These are phyloP conservation scores for Fissipunctia ypsillon DNA, from an alignment of 2,888 invertebrate genomes.

Conservation along the genomic window DNA sequence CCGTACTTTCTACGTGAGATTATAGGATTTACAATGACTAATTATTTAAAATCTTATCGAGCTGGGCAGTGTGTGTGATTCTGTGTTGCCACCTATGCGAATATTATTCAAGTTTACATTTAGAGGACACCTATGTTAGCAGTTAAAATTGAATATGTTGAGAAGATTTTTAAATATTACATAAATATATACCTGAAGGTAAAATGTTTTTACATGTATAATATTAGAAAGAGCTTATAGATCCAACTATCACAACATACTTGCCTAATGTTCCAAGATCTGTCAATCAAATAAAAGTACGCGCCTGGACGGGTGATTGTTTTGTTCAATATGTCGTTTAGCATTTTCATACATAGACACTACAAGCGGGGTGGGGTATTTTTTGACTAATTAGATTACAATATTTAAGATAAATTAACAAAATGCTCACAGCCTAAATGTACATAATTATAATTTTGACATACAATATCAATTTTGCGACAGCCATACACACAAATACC, in stretches of 20 bases:
- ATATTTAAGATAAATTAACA: conserved; percentile 77
- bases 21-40: conserved; percentile 66
- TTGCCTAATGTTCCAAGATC: conserved; percentile 71
- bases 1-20: conserved; percentile 69
- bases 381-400: conserved; percentile 70
- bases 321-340: conserved; percentile 65
- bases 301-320: conserved; percentile 82
- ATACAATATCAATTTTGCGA: conserved; percentile 68
- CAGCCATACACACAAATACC: conserved; percentile 61
- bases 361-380: conserved; percentile 67
- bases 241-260: conserved; percentile 65
- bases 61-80: conserved; percentile 72
- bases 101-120: conserved; percentile 27
- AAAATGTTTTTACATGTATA: conserved; percentile 54
- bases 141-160: conserved; percentile 45
- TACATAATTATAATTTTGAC: conserved; percentile 80
- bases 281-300: conserved; percentile 71
- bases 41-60: conserved; percentile 61
- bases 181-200: conserved; percentile 48
- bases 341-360: conserved; percentile 72
- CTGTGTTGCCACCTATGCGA: conserved; percentile 50
- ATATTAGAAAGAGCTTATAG: conserved; percentile 48
- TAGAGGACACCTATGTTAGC: conserved; percentile 33
- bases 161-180: conserved; percentile 43
- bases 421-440: conserved; percentile 87